Conservation (phyloP, 2,113 vertebrate genomes). For the Charadrius vociferus region DNA sequence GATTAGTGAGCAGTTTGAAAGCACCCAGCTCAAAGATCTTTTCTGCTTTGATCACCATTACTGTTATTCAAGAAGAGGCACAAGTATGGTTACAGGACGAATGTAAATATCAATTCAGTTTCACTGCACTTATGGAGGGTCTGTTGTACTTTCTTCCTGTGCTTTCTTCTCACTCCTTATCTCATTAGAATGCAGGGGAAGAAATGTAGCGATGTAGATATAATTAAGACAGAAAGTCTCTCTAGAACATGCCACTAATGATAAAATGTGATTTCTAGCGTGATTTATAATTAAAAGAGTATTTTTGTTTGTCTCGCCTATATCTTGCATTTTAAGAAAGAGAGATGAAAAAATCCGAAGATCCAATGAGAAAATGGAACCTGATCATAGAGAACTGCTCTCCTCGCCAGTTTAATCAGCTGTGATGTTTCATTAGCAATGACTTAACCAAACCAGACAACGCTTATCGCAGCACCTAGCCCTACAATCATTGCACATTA, state of each 20-base stretch:
- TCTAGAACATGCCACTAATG: neutral
- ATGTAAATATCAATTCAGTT: slow-evolving; percentile 16
- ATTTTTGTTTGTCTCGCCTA: neutral
- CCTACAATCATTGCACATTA: slow-evolving; percentile 33
- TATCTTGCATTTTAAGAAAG: neutral
- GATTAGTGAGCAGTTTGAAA: slow-evolving; percentile 50
- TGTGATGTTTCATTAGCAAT: slow-evolving; percentile 43
- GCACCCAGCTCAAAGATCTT: slow-evolving; percentile 14
- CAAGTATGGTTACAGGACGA: neutral
- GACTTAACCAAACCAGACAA: slow-evolving; percentile 61
- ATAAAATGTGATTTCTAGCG: neutral
- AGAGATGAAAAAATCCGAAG: neutral
- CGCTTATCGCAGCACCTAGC: neutral
- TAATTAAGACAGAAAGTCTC: slow-evolving; percentile 4
- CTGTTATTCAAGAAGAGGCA: slow-evolving; percentile 4
- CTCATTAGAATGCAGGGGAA: slow-evolving; percentile 16
- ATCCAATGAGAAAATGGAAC: neutral
- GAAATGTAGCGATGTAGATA: neutral
- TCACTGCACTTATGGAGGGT: neutral
- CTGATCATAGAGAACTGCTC: neutral
- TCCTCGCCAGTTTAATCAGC: slow-evolving; percentile 35
- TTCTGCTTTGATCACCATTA: slow-evolving; percentile 50
- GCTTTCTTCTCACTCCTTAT: neutral
- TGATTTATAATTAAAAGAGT: neutral
- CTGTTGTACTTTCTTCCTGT: neutral